Evolutionary conservation across 30 jellyfish, hydroid and myxozoan species (phyloP).

Genomic region (Turritopsis dohrnii): DNA sequence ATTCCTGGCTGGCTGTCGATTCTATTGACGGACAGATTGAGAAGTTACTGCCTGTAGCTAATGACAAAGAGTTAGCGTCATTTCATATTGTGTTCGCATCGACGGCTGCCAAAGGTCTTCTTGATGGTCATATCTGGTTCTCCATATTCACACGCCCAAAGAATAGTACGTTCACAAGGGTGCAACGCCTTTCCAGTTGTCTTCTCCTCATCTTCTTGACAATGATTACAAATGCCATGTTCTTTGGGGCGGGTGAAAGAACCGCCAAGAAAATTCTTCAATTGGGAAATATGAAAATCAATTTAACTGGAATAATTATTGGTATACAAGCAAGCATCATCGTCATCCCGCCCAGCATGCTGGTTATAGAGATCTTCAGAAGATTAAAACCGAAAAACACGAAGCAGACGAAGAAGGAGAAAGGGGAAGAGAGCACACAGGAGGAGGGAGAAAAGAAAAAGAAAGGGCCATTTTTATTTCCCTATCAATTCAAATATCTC

Average conservation of each 20-base stretch:
- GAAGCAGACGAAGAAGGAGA: not conserved
- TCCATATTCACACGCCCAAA: constrained; percentile 79
- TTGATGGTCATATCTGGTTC: constrained; percentile 91
- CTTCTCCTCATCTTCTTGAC: constrained; percentile 47
- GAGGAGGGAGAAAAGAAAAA: not conserved
- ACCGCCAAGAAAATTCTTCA: constrained; percentile 36
- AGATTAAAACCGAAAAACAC: constrained; percentile 11
- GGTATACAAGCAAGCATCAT: constrained; percentile 67
- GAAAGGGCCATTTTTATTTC: constrained; percentile 3
- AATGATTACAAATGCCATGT: constrained; percentile 84
- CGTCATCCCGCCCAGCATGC: constrained; percentile 52
- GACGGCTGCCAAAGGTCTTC: constrained; percentile 69
- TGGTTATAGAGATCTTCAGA: constrained; percentile 54
- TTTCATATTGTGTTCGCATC: constrained; percentile 72
- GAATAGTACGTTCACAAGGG: constrained; percentile 63
- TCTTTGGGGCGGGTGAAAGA: constrained; percentile 49
- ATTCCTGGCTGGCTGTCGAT: constrained; percentile 93
- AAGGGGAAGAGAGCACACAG: not conserved
- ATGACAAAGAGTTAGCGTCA: constrained; percentile 60
- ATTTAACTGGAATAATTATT: constrained; percentile 47
- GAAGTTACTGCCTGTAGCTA: constrained; percentile 57
- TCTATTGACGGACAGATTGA: constrained; percentile 77
- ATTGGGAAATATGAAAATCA: constrained; percentile 55
- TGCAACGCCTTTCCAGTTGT: constrained; percentile 70
- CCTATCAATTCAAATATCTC: constrained; percentile 13